These are phyloP conservation scores for Diglossa cyanea DNA, from an alignment of 2,797 vertebrate species.

Conservation along the genomic window DNA sequence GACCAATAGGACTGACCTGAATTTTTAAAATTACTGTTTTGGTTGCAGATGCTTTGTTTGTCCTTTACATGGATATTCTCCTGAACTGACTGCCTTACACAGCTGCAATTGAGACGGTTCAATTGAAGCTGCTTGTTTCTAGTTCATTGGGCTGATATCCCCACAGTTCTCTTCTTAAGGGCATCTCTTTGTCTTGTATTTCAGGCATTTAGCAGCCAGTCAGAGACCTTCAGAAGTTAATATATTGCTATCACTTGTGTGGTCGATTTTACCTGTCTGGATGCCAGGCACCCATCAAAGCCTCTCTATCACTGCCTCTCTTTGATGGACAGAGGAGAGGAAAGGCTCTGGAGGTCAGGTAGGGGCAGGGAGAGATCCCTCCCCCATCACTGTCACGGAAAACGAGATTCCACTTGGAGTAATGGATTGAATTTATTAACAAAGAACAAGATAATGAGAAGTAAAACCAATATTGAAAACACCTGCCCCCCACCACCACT, in stretches of 20 bases:
- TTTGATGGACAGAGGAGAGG: not conserved
- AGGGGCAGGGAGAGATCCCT: not conserved
- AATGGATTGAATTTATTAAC: not conserved
- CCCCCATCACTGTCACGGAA: not conserved
- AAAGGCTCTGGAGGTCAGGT: not conserved
- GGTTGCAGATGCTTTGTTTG: not conserved
- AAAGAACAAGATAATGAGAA: not conserved
- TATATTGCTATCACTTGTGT: not conserved
- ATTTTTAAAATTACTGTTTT: not conserved
- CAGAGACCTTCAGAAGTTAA: not conserved
- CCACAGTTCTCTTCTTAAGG: not conserved
- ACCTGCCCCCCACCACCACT: fast-evolving
- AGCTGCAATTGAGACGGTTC: not conserved
- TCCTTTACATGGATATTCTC: fast-evolving
- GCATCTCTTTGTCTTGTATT: not conserved
- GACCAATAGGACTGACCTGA: fast-evolving
- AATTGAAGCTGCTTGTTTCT: not conserved
- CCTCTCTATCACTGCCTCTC: not conserved
- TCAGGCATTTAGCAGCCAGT: not conserved
- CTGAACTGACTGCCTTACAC: not conserved
- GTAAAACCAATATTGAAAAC: not conserved
- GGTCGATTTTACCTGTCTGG: not conserved
- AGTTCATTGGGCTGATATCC: not conserved
- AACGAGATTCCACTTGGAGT: fast-evolving
- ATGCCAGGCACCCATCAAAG: no score